Base-by-base conservation (phyloP, 2,888 invertebrate genomes). In the Noctua janthe region DNA sequence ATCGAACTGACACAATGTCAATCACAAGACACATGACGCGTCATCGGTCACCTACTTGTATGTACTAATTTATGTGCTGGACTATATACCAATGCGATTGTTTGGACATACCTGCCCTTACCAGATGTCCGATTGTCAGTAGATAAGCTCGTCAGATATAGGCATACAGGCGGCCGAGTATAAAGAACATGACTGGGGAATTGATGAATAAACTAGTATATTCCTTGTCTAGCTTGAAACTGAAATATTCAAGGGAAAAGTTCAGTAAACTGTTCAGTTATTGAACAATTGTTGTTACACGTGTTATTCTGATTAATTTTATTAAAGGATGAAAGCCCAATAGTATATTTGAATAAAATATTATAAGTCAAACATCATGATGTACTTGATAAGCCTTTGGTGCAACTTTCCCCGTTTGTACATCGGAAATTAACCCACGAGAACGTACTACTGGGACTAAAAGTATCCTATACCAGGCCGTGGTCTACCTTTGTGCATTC, bases 91-190 rank as follows among this genome's bases (percentile, higher is more conserved):
- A 64, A 56, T n/a, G 59, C 74, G 49, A 86, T 87, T 86, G 81
- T 85, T 76, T 29, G 43, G 73, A 23, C 74, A 76, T 88, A 80
- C 86, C 80, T 86, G 88, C 72, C 88, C 83, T 83, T 75, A 75
- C 10, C 71, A 86, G 88, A 78, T 71, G 35, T 29, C 43, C 23
- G 76, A 86, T 87, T 87, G 86, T 87, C 85, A 67, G 47, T 17
- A 66, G 88, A 87, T 85, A 85, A 87, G 62, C 72, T 43, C 67
- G 87, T 81, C 88, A 70, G 29, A 56, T 10, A n/a, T 80, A 87
- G 66, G n/a, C 74, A 76, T 43, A 69, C 76, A 84, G 67, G 23
- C 49, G 51, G 15, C 20, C 62, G 64, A 35, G 67, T 79, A 51
- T 64, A 59, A 64, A 76, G 64, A 80, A 71, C 35, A 78, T 62